A percentile compares a stretch with the other conserved stretches of the same genome.
phyloP scores from a whole-genome alignment of 1,140 invertebrate genomes.

The Lepidurus packardi region DNA sequence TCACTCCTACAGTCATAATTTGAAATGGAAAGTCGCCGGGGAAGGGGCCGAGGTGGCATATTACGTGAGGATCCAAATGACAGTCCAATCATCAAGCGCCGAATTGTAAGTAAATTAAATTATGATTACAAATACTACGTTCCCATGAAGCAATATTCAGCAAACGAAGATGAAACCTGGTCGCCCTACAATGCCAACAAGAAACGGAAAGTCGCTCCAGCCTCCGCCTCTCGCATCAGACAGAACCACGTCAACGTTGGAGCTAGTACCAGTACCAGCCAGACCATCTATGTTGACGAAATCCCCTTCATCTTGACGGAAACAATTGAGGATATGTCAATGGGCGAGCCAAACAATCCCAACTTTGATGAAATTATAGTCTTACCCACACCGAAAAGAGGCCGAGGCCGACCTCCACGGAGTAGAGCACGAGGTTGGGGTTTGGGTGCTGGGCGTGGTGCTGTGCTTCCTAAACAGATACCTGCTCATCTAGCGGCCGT shows the following conservation, averaged over 20 bases:
- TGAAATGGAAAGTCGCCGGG: not conserved
- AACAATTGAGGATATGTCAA: not conserved
- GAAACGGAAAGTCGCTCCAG: not conserved
- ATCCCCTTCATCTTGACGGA: not conserved
- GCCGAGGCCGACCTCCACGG: not conserved
- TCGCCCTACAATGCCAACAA: not conserved
- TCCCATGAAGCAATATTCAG: not conserved
- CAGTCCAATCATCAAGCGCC: not conserved
- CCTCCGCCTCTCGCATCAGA: not conserved
- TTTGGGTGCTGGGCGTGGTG: not conserved
- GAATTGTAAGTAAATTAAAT: not conserved
- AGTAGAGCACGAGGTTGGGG: not conserved
- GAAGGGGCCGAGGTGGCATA: not conserved
- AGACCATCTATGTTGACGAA: not conserved
- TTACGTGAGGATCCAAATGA: slow-evolving; percentile 2
- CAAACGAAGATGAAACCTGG: not conserved
- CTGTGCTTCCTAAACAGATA: not conserved
- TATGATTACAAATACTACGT: not conserved
- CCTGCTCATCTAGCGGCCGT: not conserved
- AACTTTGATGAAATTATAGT: slow-evolving; percentile 1
- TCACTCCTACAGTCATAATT: not conserved
- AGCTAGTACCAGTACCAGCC: slow-evolving; percentile 14
- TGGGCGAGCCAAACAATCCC: not conserved
- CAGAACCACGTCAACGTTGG: not conserved
- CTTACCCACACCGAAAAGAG: not conserved